phyloP scores from a whole-genome alignment of 1,140 invertebrate species.

The Parasteatoda tepidariorum region DNA sequence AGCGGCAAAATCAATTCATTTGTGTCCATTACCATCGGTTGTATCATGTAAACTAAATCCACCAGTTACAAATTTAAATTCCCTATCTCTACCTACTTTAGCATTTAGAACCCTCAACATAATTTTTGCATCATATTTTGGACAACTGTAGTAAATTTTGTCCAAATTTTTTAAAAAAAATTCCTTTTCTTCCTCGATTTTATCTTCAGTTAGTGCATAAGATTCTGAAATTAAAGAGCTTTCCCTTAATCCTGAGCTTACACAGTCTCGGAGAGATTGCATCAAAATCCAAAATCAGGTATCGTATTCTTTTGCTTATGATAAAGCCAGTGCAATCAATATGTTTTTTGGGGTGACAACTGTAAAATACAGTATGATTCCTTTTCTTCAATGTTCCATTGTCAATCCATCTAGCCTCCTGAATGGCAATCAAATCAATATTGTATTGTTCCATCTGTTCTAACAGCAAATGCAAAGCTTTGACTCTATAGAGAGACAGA shows the following conservation, averaged over 20 bases:
- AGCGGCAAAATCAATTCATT: slow-evolving; percentile 10
- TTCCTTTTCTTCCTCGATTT: not conserved
- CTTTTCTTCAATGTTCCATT: not conserved
- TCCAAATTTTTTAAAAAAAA: not conserved
- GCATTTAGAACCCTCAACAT: not conserved
- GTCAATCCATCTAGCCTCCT: too few species aligned
- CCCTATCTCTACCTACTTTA: slow-evolving; percentile 1
- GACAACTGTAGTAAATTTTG: not conserved
- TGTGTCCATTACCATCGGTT: not conserved
- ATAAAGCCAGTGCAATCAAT: not conserved
- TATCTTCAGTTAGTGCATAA: not conserved
- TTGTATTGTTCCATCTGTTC: slow-evolving; percentile 11
- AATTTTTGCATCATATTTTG: slow-evolving; percentile 9
- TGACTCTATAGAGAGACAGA: slow-evolving; percentile 14
- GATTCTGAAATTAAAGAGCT: not conserved
- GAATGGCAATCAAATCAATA: too few species aligned
- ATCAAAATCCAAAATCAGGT: not conserved
- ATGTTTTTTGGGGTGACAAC: not conserved
- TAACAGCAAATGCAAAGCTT: not conserved
- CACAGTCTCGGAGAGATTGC: slow-evolving; percentile 2
- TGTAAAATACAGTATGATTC: slow-evolving; percentile 8
- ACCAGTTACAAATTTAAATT: not conserved
- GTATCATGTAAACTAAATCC: not conserved
- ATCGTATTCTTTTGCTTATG: not conserved
- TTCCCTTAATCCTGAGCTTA: not conserved